phyloP scores from a whole-genome alignment of 2,113 vertebrate genomes.

The Alethe castanea region DNA sequence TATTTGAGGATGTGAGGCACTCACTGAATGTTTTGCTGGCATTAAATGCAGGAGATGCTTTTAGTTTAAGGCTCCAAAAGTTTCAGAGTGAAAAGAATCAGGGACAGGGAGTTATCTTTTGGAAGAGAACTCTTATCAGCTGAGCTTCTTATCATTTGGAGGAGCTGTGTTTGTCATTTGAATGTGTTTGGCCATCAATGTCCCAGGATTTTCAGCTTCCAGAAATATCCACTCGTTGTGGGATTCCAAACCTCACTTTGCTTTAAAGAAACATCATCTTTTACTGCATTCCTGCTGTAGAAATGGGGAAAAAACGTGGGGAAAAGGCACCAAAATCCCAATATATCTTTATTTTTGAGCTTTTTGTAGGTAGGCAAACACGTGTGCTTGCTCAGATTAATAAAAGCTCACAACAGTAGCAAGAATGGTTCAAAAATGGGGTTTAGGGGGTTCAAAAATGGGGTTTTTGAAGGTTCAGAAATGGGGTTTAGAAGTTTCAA shows the following conservation, averaged over 20 bases:
- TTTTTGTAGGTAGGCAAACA: conserved; percentile 14
- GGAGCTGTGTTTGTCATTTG: neutral
- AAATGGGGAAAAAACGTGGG: neutral
- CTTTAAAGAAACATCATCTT: neutral
- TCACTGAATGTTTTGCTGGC: neutral
- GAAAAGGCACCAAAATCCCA: neutral
- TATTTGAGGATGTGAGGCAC: neutral
- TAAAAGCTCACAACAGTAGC: neutral
- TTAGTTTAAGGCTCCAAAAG: neutral
- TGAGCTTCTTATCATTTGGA: neutral
- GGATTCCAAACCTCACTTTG: neutral
- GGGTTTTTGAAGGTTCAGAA: neutral
- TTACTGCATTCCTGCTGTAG: neutral
- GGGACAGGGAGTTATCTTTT: neutral
- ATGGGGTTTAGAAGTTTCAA: neutral
- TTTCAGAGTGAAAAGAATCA: neutral
- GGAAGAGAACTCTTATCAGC: neutral
- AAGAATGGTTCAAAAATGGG: neutral
- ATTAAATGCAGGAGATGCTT: neutral
- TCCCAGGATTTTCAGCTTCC: neutral
- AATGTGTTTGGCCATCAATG: neutral
- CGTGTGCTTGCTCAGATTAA: neutral
- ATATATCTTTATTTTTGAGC: neutral
- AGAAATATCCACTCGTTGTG: neutral
- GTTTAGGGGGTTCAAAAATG: neutral